Evolutionary conservation across 2,113 vertebrate genomes (phyloP).

Genomic region (Prietella phreatophila): DNA sequence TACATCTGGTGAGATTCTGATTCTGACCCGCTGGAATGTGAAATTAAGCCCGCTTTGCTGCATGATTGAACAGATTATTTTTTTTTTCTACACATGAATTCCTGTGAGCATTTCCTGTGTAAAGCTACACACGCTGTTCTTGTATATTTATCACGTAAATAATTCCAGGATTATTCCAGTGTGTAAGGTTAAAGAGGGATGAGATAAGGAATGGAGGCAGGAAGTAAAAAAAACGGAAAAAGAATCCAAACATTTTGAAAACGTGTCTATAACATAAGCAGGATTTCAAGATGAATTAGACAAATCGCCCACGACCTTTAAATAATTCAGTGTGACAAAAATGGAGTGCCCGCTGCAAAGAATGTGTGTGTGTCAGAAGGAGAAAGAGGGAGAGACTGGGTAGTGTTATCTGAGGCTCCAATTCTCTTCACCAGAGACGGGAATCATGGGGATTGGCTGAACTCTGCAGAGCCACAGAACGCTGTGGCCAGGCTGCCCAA

Average conservation of each 20-base stretch:
- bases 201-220: neutral
- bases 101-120: neutral
- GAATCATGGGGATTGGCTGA: constrained; percentile 50
- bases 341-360: neutral
- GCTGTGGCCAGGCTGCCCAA: constrained; percentile 37
- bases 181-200: neutral
- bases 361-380: neutral
- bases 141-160: constrained; percentile 8
- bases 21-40: neutral
- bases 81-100: neutral
- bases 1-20: neutral
- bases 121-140: neutral
- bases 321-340: constrained; percentile 6
- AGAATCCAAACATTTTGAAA: neutral
- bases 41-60: neutral
- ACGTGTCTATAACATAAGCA: neutral
- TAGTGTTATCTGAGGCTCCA: constrained; percentile 33
- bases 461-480: constrained; percentile 44
- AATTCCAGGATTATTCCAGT: neutral
- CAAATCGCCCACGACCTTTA: neutral
- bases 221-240: neutral
- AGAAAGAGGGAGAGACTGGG: neutral
- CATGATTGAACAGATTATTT: neutral
- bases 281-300: neutral
- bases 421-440: constrained; percentile 26